Evolutionary conservation across 1,140 invertebrate species (phyloP).

Genomic region (Polypedilum vanderplanki): DNA sequence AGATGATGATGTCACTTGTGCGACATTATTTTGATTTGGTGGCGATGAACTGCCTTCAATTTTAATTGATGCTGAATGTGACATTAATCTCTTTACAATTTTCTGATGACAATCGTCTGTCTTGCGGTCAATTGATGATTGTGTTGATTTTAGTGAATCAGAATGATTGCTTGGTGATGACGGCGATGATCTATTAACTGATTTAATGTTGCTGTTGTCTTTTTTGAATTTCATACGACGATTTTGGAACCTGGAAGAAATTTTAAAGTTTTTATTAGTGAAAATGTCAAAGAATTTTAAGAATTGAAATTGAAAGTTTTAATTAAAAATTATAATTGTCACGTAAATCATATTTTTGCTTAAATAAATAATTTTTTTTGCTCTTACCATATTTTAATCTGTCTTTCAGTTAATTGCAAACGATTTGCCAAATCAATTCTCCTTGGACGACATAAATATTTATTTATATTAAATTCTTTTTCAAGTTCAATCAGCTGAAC

Average conservation of each 20-base stretch:
- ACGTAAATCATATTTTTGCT: too few species aligned
- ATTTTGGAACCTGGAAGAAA: slow-evolving; percentile 10
- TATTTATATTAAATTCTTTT: slow-evolving; percentile 50
- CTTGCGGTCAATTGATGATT: background rate
- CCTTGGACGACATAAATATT: slow-evolving; percentile 71
- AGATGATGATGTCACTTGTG: background rate
- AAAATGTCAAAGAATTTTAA: background rate
- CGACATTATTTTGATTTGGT: slow-evolving; percentile 22
- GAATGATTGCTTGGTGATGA: background rate
- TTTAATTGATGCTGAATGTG: slow-evolving; percentile 1
- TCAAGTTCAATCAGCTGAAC: slow-evolving; percentile 63
- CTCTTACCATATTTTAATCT: slow-evolving; percentile 83
- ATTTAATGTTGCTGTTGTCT: slow-evolving; percentile 14
- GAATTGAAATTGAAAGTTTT: background rate
- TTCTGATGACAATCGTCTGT: background rate
- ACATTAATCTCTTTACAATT: slow-evolving; percentile 16
- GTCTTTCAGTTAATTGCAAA: slow-evolving; percentile 67
- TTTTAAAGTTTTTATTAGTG: background rate
- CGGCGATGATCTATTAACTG: background rate
- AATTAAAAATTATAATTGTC: background rate
- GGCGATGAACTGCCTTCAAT: background rate
- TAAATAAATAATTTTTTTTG: slow-evolving; percentile 34
- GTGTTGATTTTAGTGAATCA: background rate
- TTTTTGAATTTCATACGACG: slow-evolving; percentile 15
- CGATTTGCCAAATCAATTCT: slow-evolving; percentile 70